Base-by-base conservation (phyloP, 2,113 vertebrate species). In the Phalacrocorax pelagicus region DNA sequence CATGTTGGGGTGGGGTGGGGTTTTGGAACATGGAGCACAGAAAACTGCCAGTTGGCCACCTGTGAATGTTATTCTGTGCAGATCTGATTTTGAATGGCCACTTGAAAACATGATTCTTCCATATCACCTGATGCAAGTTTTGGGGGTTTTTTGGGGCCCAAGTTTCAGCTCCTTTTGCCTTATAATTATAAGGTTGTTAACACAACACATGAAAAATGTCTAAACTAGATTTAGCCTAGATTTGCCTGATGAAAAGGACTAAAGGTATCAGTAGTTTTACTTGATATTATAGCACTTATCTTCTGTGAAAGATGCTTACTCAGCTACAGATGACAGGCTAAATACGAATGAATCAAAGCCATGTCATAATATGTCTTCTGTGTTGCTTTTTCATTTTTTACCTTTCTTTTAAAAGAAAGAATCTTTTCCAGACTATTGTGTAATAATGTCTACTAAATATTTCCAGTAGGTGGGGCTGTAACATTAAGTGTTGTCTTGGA, bases 391-490 rank as follows among this genome's bases (percentile, higher is more conserved):
- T 42, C 12, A 34, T 18, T 75, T 49, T 86, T 73, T 47, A 6
- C 1, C 8, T 65, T 54, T 30, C 10, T 34, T 51, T 34, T n/a
- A 71, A 44, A 15, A 30, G 29, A 38, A 62, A 63, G 6, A 5
- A 10, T 62, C 8, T 80, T 88, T 57, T 42, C 5, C 4, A 0
- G 15, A 11, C 12, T 46, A 0, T 46, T 85, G 19, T 69, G 19
- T 85, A 85, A 74, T 5, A 26, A 1, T 36, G 17, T 20, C 6
- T 77, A 36, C 20, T 51, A 55, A 52, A 1, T 47, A 29, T 58
- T 93, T 90, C 89, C 97, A 88, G 89, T 61, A 96, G 96, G 93
- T 94, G 95, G 92, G 21, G 94, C 87, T 91, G 61, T 72, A 49
- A 54, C 55, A 69, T 54, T 75, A 71, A 69, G 16, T 40, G 14